These are phyloP conservation scores for Brachyrhaphis roseni DNA, from an alignment of 2,797 vertebrate species.

Conservation along the genomic window DNA sequence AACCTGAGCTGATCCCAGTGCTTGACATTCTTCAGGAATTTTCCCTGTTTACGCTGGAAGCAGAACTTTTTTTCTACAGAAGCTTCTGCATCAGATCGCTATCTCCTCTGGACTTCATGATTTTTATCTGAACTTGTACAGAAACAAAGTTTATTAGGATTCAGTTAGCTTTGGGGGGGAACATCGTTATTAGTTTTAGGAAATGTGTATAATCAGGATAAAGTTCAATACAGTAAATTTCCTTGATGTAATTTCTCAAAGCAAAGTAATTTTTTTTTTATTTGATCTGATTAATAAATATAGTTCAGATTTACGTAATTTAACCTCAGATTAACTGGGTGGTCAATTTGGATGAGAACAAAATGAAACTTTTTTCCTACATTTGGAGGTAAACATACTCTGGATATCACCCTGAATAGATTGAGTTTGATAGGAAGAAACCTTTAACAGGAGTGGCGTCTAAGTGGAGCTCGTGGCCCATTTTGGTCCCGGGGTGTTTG, in stretches of 20 bases:
- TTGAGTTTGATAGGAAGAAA: not conserved
- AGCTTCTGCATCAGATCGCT: constrained; percentile 8
- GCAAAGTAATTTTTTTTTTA: not conserved
- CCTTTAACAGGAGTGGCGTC: not conserved
- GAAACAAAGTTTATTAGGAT: not conserved
- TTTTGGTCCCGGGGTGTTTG: not conserved
- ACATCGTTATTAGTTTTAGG: not conserved
- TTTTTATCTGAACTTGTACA: not conserved
- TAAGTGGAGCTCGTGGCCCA: not conserved
- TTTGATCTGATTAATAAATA: not conserved
- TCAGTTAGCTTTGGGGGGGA: not conserved
- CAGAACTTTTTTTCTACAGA: constrained; percentile 30
- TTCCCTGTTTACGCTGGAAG: constrained; percentile 47
- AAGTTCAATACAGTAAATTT: not conserved
- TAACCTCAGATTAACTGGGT: not conserved
- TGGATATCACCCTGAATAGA: not conserved
- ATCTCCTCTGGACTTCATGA: not conserved
- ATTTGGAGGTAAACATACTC: not conserved
- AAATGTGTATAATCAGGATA: not conserved
- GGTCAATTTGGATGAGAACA: not conserved
- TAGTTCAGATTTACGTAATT: not conserved
- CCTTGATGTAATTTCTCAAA: not conserved
- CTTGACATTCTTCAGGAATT: constrained; percentile 30
- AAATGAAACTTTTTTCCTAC: not conserved
- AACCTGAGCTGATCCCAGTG: constrained; percentile 46